phyloP scores from a whole-genome alignment of 37 sponge, comb jelly and placozoan genomes.

The Chondrilla cf. caribensis region DNA sequence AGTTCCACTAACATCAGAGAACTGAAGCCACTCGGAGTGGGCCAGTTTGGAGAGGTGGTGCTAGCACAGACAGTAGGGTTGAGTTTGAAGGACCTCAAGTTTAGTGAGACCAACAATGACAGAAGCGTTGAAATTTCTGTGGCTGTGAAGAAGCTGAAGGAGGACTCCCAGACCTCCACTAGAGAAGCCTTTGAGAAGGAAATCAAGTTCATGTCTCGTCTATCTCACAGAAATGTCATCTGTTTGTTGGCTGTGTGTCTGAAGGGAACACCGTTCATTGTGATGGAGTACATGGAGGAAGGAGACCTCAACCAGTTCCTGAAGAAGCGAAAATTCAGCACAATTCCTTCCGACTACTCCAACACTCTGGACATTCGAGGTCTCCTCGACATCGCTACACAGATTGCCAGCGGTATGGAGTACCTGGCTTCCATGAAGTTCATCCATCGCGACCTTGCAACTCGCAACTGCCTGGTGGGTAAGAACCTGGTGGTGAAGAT shows the following conservation, averaged over 20 bases:
- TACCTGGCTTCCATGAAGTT: conserved; percentile 67
- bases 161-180: conserved; percentile 8
- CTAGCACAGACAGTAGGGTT: conserved; percentile 62
- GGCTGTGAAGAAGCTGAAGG: conserved; percentile 70
- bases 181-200: conserved; percentile 69
- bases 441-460: conserved; percentile 78
- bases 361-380: conserved; percentile 58
- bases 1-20: conserved; percentile 21
- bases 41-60: conserved; percentile 81
- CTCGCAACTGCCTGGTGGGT: conserved; percentile 81
- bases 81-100: conserved; percentile 42
- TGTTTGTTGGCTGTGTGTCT: conserved; percentile 59
- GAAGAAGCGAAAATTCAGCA: conserved; percentile 36
- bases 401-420: conserved; percentile 82
- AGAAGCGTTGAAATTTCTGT: conserved; percentile 35
- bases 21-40: conserved; percentile 52
- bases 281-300: conserved; percentile 94
- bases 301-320: conserved; percentile 83
- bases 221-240: conserved; percentile 64
- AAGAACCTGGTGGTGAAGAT: conserved; percentile 46
- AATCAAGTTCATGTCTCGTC: conserved; percentile 77
- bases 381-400: conserved; percentile 75
- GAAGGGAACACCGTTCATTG: conserved; percentile 41
- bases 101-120: conserved; percentile 28
- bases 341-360: conserved; percentile 35